Conservation (phyloP, 1,140 invertebrate species). For the Cyphomyrmex costatus region DNA sequence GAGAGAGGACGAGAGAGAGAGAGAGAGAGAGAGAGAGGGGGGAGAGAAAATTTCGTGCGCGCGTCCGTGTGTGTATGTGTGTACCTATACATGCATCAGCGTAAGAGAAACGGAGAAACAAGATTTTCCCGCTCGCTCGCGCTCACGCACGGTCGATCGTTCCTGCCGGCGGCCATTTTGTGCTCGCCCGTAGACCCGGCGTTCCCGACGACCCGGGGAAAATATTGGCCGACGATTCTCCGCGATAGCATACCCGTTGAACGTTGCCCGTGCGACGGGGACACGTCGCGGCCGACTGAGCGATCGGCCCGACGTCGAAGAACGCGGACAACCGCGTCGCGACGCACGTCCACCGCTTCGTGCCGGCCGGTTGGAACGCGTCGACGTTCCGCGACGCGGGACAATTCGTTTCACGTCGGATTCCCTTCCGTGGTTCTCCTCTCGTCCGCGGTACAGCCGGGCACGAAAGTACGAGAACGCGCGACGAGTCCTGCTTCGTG, state of each 20-base stretch:
- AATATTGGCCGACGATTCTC: conserved; percentile 80
- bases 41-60: conserved; percentile 33
- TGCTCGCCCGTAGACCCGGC: conserved; percentile 78
- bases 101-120: conserved; percentile 47
- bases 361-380: not conserved
- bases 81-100: conserved; percentile 13
- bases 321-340: conserved; percentile 19
- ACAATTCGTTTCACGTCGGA: conserved; percentile 67
- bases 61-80: not conserved
- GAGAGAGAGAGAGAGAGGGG: conserved; percentile 11
- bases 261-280: conserved; percentile 41
- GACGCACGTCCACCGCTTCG: conserved; percentile 9
- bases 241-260: conserved; percentile 29
- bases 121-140: conserved; percentile 69
- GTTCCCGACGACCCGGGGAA: conserved; percentile 78
- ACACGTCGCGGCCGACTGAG: conserved; percentile 42
- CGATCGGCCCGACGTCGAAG: conserved; percentile 42
- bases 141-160: conserved; percentile 83
- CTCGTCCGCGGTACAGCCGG: conserved; percentile 61
- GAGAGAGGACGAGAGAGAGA: not conserved
- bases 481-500: not conserved
- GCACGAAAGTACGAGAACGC: conserved; percentile 32
- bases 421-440: conserved; percentile 66
- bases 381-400: conserved; percentile 25
- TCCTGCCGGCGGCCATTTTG: conserved; percentile 84